These are phyloP conservation scores for Ciconia maguari DNA, from an alignment of 2,113 vertebrate species.

Conservation along the genomic window DNA sequence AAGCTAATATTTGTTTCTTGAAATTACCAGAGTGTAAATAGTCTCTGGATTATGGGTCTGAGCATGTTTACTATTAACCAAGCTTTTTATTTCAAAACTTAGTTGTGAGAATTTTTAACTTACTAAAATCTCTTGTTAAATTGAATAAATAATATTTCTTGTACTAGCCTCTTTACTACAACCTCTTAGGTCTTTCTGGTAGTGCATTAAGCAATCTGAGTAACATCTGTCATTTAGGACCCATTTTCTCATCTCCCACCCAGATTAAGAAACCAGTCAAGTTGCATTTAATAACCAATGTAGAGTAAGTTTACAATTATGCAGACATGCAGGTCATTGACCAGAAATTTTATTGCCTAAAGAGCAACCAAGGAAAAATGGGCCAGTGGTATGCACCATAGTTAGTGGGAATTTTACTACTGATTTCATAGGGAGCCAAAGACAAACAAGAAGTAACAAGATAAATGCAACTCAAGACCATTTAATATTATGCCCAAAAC, in stretches of 20 bases:
- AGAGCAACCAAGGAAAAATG: not conserved
- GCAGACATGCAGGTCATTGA: not conserved
- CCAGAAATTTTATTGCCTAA: not conserved
- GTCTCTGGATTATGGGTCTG: not conserved
- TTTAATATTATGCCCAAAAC: not conserved
- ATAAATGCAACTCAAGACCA: not conserved
- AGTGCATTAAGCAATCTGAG: not conserved
- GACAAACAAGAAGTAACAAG: not conserved
- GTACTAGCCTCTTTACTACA: not conserved
- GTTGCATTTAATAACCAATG: not conserved
- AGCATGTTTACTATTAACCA: not conserved
- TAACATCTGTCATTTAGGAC: not conserved
- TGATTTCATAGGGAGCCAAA: not conserved
- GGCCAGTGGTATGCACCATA: not conserved
- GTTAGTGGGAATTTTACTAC: not conserved
- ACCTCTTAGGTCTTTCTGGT: not conserved
- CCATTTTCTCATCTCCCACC: not conserved
- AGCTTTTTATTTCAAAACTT: not conserved
- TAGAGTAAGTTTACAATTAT: not conserved
- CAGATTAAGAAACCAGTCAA: not conserved
- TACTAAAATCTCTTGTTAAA: not conserved
- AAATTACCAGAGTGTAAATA: slow-evolving; percentile 22
- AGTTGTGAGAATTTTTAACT: not conserved
- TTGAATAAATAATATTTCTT: not conserved
- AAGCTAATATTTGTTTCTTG: slow-evolving; percentile 53